Evolutionary conservation across 2,797 vertebrate species (phyloP).

Genomic region (Ibycter americanus): DNA sequence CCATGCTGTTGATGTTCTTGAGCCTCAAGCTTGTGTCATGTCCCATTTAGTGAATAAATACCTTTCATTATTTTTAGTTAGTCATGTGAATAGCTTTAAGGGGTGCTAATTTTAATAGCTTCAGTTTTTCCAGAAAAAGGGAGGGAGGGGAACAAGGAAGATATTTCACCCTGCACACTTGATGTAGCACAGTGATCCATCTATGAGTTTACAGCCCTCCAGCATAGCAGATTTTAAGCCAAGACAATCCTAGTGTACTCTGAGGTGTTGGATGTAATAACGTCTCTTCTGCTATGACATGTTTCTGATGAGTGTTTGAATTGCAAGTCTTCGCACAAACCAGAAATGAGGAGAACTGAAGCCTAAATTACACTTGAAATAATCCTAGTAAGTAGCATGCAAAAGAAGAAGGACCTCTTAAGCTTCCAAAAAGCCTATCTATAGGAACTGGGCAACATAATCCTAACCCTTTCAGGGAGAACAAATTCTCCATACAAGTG

Average conservation of each 20-base stretch:
- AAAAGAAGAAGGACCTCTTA: neutral
- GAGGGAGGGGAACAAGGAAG: neutral
- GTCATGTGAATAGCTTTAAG: neutral
- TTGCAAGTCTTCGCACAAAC: neutral
- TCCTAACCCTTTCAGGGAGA: neutral
- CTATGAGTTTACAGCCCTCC: neutral
- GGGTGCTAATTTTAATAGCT: neutral
- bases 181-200: neutral
- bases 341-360: neutral
- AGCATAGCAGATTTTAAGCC: neutral
- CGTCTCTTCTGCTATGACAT: neutral
- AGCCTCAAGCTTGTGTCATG: neutral
- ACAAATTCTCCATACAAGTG: neutral
- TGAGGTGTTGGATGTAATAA: neutral
- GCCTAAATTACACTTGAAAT: neutral
- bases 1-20: neutral
- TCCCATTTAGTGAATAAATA: neutral
- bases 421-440: neutral
- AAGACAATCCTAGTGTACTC: neutral
- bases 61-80: neutral
- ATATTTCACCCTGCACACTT: neutral
- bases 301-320: neutral
- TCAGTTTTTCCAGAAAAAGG: neutral
- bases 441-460: neutral
- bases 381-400: neutral